Base-by-base conservation (phyloP, 2,113 vertebrate species). In the Porphyrio hochstetteri region DNA sequence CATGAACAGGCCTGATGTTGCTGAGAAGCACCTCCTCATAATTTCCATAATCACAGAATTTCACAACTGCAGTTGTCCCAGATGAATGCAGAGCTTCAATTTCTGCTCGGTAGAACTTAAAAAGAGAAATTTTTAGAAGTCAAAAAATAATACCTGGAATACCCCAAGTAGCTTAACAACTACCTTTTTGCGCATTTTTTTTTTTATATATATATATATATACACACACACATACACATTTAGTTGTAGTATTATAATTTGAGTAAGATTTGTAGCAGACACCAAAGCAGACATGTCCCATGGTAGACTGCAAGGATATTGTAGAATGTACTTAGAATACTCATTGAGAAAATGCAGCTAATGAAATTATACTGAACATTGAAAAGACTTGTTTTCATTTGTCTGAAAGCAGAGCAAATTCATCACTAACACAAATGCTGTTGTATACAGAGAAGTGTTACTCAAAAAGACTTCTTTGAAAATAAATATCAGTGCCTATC, bases 21-120 rank as follows among this genome's bases (percentile, higher is more conserved):
- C 99, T 98, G 93, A 99, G 98, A 90, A 99, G 98, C 77, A 99
- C 99, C 95, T 99, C 99, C 98, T 99, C 99, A 42, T 99, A 99
- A 98, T 99, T 99, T 88, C 99, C 99, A 82, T 99, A 99, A 93
- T 99, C 99, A 82, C 98, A 98, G 97, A 99, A 99, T 52, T 99
- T 99, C 92, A 99, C 99, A 94, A 99, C 99, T 33, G 99, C 99
- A 27, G 99, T 99, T 91, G 98, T 98, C 93, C 99, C 99, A 28
- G 99, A 99, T 78, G 99, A 99, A 97, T 99, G 99, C 53, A 99
- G 98, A 57, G 99, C 99, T 97, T 99, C 99, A 90, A 99, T 98
- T 97, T 99, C 99, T 92, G 99, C 99, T 75, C 98, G 98, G 95
- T 99, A 99, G 97, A 99, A 99, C 99, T 99, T 97, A 16, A 95